Percentiles rank a stretch among this genome's conserved stretches.
Evolutionary conservation across 1,140 invertebrate genomes (phyloP).

Genomic region (Tigriopus japonicus): DNA sequence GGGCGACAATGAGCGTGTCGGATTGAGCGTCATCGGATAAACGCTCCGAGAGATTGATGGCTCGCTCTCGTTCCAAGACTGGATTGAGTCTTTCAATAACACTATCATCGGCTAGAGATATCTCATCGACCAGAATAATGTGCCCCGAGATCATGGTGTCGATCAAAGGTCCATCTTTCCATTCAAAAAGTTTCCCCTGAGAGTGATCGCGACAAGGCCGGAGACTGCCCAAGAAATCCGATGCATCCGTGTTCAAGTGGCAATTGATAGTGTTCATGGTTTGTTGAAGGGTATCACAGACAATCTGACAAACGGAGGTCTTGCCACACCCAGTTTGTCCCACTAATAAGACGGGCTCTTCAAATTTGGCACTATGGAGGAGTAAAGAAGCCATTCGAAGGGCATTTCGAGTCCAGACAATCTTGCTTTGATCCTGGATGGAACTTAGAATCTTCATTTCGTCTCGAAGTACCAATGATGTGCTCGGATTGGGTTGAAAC

Average conservation of each 20-base stretch:
- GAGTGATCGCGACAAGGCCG: conserved; percentile 37
- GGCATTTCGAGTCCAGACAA: conserved; percentile 88
- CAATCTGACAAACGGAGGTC: conserved; percentile 83
- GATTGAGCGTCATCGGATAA: conserved; percentile 31
- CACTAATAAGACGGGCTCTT: conserved; percentile 85
- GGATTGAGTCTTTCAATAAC: conserved; percentile 94
- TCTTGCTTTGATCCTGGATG: conserved; percentile 26
- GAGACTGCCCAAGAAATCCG: conserved; percentile 89
- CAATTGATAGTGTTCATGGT: conserved; percentile 72
- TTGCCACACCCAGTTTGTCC: conserved; percentile 98
- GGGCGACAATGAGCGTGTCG: conserved; percentile 40
- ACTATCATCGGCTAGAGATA: conserved; percentile 95
- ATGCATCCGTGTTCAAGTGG: conserved; percentile 94
- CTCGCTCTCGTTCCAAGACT: conserved; percentile 73
- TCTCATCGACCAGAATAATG: conserved; percentile 92
- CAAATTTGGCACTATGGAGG: conserved; percentile 62
- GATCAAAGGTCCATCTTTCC: conserved; percentile 90
- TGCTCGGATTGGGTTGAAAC: conserved; percentile 30
- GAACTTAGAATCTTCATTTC: background rate
- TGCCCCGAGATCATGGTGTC: conserved; percentile 67
- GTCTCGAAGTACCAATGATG: conserved; percentile 31
- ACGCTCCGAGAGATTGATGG: conserved; percentile 75
- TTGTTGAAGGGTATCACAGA: conserved; percentile 43
- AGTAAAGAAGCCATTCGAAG: conserved; percentile 75
- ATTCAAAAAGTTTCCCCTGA: conserved; percentile 54